Evolutionary conservation across 1,140 invertebrate genomes (phyloP), one percentile per base, ranked within the genome.

Genomic region (Melanaphis sacchari): DNA sequence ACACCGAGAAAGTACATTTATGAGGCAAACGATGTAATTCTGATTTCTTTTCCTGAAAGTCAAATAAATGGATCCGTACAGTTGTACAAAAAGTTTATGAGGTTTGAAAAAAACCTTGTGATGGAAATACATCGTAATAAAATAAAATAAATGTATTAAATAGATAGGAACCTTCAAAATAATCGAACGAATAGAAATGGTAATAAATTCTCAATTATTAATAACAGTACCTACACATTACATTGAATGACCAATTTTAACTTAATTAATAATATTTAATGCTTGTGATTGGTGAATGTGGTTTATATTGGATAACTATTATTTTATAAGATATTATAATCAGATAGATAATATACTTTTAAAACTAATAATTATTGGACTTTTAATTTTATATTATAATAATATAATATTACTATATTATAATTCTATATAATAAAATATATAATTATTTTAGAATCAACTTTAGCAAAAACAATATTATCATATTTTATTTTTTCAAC

Each of bases 31-130:
- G 21, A 59, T n/a, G 52, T 41, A 41, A 38, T 89, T 15, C 52
- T n/a, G 54, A 59, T 90, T 90, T 66, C 54, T 66, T 90, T 90
- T 90, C 66, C 15, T 41, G 89, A 90, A 90, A 90, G 52, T 90
- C n/a, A 41, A 90, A 90, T 41, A 41, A 59, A 43, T 54, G 49
- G 46, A 11, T 54, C 38, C 88, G 11, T 11, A 36, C 41, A 46
- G 6, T n/a, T 84, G 38, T 31, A 40, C 24, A 40, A 84, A 11
- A 26, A 38, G 7, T 7, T 84, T 26, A 26, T 31, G 82, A 11
- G 24, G 8, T 40, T 84, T 40, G 1, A 18, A 49, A 49, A 49
- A 49, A 21, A 18, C 15, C 15, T 43, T 49, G 46, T 3, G 1
- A 21, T 49, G 15, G 18, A 49, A 49, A 49, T 49, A 66, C 31